These are phyloP conservation scores for Laticauda colubrina DNA, from an alignment of 2,113 vertebrate genomes.

Conservation along the genomic window DNA sequence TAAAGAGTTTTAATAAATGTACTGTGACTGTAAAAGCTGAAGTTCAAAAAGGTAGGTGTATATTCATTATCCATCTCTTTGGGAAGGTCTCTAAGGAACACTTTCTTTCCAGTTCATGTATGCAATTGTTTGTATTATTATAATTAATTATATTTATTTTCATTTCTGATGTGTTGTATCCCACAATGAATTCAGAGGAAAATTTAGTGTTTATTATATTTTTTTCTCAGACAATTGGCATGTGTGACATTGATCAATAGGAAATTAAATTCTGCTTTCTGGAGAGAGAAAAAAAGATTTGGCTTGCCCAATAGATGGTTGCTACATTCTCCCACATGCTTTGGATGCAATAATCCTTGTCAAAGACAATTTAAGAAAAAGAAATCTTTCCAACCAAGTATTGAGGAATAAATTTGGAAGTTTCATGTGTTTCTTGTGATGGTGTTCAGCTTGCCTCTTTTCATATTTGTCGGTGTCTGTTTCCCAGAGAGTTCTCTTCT, in stretches of 20 bases:
- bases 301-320: not conserved
- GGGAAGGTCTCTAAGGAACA: not conserved
- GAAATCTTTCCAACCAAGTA: not conserved
- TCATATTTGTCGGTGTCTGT: not conserved
- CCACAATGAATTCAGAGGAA: not conserved
- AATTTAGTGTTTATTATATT: not conserved
- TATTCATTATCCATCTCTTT: not conserved
- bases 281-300: not conserved
- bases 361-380: not conserved
- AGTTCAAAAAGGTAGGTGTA: not conserved
- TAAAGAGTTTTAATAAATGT: not conserved
- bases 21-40: not conserved
- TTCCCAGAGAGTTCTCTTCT: not conserved
- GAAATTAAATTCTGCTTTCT: not conserved
- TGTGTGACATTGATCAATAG: not conserved
- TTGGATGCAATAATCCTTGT: constrained; percentile 27
- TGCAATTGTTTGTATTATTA: not conserved
- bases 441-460: not conserved
- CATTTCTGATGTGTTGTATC: not conserved
- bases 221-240: not conserved
- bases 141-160: not conserved
- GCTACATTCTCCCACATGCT: not conserved
- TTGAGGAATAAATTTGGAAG: rapidly evolving
- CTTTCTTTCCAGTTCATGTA: not conserved
- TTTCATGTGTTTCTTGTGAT: not conserved